Evolutionary conservation across 2,113 vertebrate genomes (phyloP).

Genomic region (Xyrauchen texanus): DNA sequence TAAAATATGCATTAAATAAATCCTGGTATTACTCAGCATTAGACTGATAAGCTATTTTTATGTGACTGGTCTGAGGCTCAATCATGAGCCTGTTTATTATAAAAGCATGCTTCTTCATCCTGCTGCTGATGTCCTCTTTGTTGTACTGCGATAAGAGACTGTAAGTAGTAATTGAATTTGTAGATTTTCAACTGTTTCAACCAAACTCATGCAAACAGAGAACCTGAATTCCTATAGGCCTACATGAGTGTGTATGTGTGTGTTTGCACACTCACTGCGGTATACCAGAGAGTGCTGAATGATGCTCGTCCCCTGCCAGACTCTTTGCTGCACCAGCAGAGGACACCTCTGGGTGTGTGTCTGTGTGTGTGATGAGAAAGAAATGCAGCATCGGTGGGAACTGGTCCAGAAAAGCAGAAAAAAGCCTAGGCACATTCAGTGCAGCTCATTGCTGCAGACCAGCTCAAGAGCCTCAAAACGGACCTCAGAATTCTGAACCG

Average conservation of each 20-base stretch:
- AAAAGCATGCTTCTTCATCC: no score
- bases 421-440: slow-evolving; percentile 27
- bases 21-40: neutral
- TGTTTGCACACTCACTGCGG: slow-evolving; percentile 36
- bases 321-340: slow-evolving; percentile 54
- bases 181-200: slow-evolving; percentile 36
- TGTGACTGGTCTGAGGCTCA: no score
- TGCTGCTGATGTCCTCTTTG: neutral
- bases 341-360: slow-evolving; percentile 45
- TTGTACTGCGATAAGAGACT: neutral
- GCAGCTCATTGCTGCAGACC: slow-evolving; percentile 27
- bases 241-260: slow-evolving; percentile 21
- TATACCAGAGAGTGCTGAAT: slow-evolving; percentile 45
- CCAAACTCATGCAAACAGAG: slow-evolving; percentile 1
- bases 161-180: slow-evolving; percentile 7
- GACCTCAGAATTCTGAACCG: slow-evolving; percentile 23
- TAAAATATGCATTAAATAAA: neutral
- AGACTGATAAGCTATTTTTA: no score
- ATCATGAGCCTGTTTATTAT: no score
- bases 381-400: slow-evolving; percentile 62
- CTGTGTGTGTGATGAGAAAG: slow-evolving; percentile 45
- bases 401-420: slow-evolving; percentile 52
- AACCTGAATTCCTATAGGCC: slow-evolving; percentile 20
- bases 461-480: neutral
- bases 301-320: slow-evolving; percentile 53